Conservation (phyloP, 2,113 vertebrate genomes). For the Cebus imitator region DNA sequence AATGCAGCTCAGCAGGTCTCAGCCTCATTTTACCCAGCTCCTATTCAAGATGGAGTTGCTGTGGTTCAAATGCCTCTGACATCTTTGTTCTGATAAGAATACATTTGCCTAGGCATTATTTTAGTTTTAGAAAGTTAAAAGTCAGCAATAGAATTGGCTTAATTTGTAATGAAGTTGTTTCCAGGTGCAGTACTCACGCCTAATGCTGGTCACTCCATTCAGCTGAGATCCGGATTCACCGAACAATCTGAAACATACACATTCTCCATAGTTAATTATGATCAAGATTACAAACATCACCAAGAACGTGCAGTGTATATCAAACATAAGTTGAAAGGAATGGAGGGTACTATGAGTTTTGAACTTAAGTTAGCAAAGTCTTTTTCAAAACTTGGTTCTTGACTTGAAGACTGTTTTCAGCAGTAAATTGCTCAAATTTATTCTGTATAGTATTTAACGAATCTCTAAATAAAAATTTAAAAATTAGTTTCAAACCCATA, state of each 20-base stretch:
- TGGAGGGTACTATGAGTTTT: neutral
- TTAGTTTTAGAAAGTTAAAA: slow-evolving; percentile 12
- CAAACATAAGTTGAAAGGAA: slow-evolving; percentile 15
- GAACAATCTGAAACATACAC: neutral
- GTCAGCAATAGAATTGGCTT: neutral
- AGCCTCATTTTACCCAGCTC: no score
- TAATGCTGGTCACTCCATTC: neutral
- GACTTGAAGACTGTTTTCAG: neutral
- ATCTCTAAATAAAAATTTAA: slow-evolving; percentile 31
- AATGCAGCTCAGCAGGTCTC: no score
- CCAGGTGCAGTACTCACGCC: neutral
- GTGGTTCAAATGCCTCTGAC: no score
- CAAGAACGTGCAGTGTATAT: neutral
- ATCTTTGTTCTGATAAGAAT: neutral
- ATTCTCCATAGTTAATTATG: neutral
- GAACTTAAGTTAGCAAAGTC: slow-evolving; percentile 29
- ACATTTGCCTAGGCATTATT: neutral
- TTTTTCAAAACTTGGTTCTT: slow-evolving; percentile 20
- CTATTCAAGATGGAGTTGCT: no score
- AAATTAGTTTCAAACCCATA: slow-evolving; percentile 2
- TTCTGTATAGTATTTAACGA: slow-evolving; percentile 3
- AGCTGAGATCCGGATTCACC: neutral
- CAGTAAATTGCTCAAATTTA: slow-evolving; percentile 19
- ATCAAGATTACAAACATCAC: slow-evolving; percentile 20
- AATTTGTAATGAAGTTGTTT: neutral